Evolutionary conservation across 2,888 invertebrate species (phyloP), one percentile per base, ranked within the genome.

Genomic region (Hydropsyche betteni): DNA sequence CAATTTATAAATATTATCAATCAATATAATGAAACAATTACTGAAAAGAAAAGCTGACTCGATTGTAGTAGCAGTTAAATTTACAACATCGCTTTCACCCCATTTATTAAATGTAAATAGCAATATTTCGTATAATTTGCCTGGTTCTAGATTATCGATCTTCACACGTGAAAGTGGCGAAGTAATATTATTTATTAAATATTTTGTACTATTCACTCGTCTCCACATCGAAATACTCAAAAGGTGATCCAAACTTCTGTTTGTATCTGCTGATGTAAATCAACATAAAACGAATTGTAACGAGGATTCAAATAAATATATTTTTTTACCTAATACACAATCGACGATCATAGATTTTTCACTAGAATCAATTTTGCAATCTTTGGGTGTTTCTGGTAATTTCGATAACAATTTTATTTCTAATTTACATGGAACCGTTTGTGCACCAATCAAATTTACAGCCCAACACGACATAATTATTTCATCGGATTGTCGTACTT

Each of bases 41-140:
- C 79, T 74, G 34, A 77, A 68, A 24, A 76, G 36, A 33, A 53
- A 61, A 12, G 76, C 73, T 7, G 74, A 61, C 5, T 69, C 68
- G 4, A 69, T 55, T 38, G 77, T 78, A 52, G 71, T 68, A 24
- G 74, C 78, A 24, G 58, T 52, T 34, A 79, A 61, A 50, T 52
- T 70, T 14, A 76, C 55, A 10, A 72, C 24, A 68, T 75, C 76
- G 44, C 79, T 79, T 38, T 78, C 73, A 36, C 79, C 79, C 78
- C 78, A 78, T 73, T 74, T 76, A 64, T 79, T 79, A 70, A 75
- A 78, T 5, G 75, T 24, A 55, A 75, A 79, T 34, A 78, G 44
- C 6, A 74, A 16, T 14, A 79, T 68, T 24, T 78, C 78, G 50
- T 78, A 79, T 6, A 69, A 53, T 51, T 75, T 74, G 2, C 78